Base-by-base conservation (phyloP, 2,113 vertebrate species). In the Lampris megalopsis region DNA sequence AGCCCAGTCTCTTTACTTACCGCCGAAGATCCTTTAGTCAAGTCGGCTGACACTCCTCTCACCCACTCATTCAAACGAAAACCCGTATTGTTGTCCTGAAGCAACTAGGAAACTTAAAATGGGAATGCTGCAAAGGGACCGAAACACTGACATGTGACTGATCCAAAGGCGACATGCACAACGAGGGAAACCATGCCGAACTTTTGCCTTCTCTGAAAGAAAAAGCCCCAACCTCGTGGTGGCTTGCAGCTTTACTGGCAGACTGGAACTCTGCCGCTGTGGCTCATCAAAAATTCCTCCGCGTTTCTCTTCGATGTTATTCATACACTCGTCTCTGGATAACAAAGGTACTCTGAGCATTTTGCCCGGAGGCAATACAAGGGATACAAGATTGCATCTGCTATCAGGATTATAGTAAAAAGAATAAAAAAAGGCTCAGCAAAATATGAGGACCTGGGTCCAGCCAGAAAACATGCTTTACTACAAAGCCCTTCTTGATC, bases 181-280 rank as follows among this genome's bases (percentile, higher is more conserved):
- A 24, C 71, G 80, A 48, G 77, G 1, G 38, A 9, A 71, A 68
- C 75, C 89, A 93, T 90, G 85, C 92, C 84, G 88, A 92, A 95
- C 94, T 91, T 97, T 96, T 97, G 95, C 95, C 95, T 97, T 96
- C 93, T 77, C 70, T 10, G 54, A 84, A 83, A 87, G 72, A 49
- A 73, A 80, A 50, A 50, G 13, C 42, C 13, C 6, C 9, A 6
- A 64, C 50, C 35, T 0, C 3, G 37, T 6, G 50, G 38, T 45
- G 49, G 49, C 37, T 24, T 24, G 52, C 58, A 50, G 5, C 60
- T 68, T 37, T 4, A 36, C 45, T 48, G 47, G 41, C 57, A 61
- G 57, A 70, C 11, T 57, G 71, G 65, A 6, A 5, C 49, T 5
- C 69, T 6, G 76, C 52, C 58, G 53, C 63, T 77, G 8, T 75